These are phyloP conservation scores for Arctocebus calabarensis DNA, from an alignment of 2,797 vertebrate species.

Conservation along the genomic window DNA sequence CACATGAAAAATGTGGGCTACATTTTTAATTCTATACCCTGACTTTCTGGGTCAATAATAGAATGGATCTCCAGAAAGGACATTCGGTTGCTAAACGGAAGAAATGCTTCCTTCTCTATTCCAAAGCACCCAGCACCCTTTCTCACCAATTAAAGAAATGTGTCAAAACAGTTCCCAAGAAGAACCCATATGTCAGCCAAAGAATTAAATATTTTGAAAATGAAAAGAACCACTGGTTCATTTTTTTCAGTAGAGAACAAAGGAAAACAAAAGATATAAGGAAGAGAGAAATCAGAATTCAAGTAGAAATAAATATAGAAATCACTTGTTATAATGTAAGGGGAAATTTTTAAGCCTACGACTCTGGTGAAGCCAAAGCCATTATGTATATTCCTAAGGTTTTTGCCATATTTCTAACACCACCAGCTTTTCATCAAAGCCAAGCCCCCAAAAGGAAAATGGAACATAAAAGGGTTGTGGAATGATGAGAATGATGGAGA, in stretches of 20 bases:
- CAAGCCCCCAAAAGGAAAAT: not conserved
- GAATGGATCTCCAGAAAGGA: slow-evolving; percentile 53
- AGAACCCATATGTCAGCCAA: slow-evolving; percentile 59
- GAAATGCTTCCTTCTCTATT: slow-evolving; percentile 62
- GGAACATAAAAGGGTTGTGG: not conserved
- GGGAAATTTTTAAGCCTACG: not conserved
- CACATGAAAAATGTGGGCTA: slow-evolving; percentile 23
- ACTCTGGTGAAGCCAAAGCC: slow-evolving; percentile 36
- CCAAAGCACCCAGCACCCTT: slow-evolving; percentile 39
- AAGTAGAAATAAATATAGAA: slow-evolving; percentile 52
- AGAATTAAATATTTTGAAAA: slow-evolving; percentile 78
- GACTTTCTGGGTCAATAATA: not conserved
- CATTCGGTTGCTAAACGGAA: slow-evolving; percentile 55
- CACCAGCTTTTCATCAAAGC: slow-evolving; percentile 7
- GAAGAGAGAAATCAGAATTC: slow-evolving; percentile 68
- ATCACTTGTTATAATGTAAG: slow-evolving; percentile 21
- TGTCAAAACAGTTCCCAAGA: slow-evolving; percentile 64
- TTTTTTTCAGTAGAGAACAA: slow-evolving; percentile 75
- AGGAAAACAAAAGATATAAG: slow-evolving; percentile 43
- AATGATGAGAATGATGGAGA: not conserved
- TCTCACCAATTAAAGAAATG: slow-evolving; percentile 73
- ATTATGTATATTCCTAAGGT: not conserved
- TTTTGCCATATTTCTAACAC: slow-evolving; percentile 18
- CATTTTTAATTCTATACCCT: slow-evolving; percentile 62
- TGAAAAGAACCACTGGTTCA: slow-evolving; percentile 55